Base-by-base conservation (phyloP, 1,140 invertebrate species). In the Vollenhovia emeryi region DNA sequence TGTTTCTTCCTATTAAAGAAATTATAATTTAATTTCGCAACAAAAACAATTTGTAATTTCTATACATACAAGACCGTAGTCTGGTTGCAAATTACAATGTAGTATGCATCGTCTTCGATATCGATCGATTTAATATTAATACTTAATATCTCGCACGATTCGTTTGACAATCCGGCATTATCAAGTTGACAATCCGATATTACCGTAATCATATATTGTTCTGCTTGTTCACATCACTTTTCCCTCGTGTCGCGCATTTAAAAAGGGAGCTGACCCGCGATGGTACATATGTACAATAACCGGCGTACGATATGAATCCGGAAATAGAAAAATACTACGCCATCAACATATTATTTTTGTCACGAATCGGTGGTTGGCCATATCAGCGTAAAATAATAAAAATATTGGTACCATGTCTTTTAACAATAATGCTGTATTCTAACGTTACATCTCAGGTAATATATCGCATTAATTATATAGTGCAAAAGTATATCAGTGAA, bases 311-410 rank as follows among this genome's bases (percentile, higher is more conserved):
- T 13, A 78, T 66, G 60, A 66, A 78, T 24, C 4, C 40, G 8
- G 27, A 78, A 1, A 36, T 78, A 13, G 59, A 78, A 50, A 21
- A 33, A 11, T 78, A 78, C 4, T 78, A 78, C 66, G 40, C 59
- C 13, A 24, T 1, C n/a, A 78, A 66, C 45, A 78, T 66, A 66
- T 18, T 33, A 2, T 78, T 48, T 24, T 64, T 50, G n/a, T 78
- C 13, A 4, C 40, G 4, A 64, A 55, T 74, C n/a, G 74, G 74
- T 36, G 40, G 9, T 15, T 78, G 74, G 74, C 74, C 74, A 0
- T 78, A 78, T 78, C 74, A 78, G n/a, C 40, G 27, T 43, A 45
- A n/a, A 24, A 6, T 33, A 21, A 11, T 78, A 3, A 78, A 33
- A 18, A 5, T 78, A 1, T 18, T 78, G 5, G 5, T 78, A 50